Conservation (phyloP, 2,888 invertebrate species). For the Nomada lathburiana region DNA sequence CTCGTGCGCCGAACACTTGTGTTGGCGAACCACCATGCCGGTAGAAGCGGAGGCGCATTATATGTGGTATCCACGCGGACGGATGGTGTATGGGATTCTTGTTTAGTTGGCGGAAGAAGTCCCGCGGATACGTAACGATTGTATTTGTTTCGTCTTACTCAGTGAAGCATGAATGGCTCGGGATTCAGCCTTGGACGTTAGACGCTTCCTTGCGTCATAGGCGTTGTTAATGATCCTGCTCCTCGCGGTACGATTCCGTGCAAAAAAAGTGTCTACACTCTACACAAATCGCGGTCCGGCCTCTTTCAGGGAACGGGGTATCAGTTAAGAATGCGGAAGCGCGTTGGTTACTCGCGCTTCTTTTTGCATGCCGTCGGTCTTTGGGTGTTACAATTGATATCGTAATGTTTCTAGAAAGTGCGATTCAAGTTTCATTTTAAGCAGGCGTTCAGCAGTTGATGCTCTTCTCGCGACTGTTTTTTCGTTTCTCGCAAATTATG, state of each 20-base stretch:
- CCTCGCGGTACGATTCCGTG: constrained; percentile 4
- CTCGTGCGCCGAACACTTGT: constrained; percentile 49
- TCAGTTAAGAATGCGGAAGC: constrained; percentile 5
- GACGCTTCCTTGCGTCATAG: constrained; percentile 23
- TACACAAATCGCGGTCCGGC: background rate
- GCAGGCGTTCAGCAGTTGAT: too few relatives aligned
- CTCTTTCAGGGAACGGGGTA: constrained; percentile 1
- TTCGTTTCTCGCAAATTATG: too few relatives aligned
- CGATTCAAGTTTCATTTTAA: too few relatives aligned
- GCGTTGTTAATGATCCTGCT: constrained; percentile 28
- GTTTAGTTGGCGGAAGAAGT: constrained; percentile 41
- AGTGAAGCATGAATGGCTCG: constrained; percentile 46
- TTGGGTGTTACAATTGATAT: too few relatives aligned
- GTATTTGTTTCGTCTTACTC: constrained; percentile 50
- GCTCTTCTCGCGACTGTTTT: too few relatives aligned
- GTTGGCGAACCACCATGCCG: constrained; percentile 6
- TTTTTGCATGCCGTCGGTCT: too few relatives aligned
- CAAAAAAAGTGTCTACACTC: background rate
- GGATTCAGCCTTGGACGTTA: constrained; percentile 19
- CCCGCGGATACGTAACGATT: constrained; percentile 44
- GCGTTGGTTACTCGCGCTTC: background rate
- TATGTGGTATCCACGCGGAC: constrained; percentile 6
- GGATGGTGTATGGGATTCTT: constrained; percentile 35
- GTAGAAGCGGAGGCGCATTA: constrained; percentile 33
- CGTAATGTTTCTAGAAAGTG: too few relatives aligned